Evolutionary conservation across 2,888 invertebrate species (phyloP).

Genomic region (Stenichneumon culpator): DNA sequence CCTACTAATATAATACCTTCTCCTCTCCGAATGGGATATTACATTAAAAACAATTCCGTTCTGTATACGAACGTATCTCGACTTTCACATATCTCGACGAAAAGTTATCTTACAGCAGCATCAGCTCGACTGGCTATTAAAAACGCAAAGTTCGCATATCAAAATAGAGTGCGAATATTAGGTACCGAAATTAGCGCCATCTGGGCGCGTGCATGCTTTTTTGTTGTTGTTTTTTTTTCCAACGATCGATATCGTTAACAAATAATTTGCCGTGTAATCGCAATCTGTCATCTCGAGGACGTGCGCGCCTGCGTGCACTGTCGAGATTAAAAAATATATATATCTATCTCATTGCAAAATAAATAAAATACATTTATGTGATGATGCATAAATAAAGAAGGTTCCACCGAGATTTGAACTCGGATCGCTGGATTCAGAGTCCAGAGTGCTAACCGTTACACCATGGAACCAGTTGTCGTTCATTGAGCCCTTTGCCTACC

Average conservation of each 20-base stretch:
- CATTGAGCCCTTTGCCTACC: background rate
- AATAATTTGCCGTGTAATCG: background rate
- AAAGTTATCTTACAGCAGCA: background rate
- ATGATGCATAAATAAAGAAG: conserved; percentile 74
- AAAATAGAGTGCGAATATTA: conserved; percentile 14
- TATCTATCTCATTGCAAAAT: background rate
- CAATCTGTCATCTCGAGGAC: background rate
- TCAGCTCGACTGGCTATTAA: background rate
- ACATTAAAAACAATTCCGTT: background rate
- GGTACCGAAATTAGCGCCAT: conserved; percentile 27
- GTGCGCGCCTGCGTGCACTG: background rate
- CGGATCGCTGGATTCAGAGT: conserved; percentile 93
- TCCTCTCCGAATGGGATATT: background rate
- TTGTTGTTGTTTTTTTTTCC: background rate
- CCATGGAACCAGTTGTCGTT: conserved; percentile 87
- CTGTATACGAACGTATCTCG: background rate
- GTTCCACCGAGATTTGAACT: conserved; percentile 93
- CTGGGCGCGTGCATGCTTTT: background rate
- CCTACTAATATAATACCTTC: background rate
- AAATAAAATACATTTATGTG: conserved; percentile 14
- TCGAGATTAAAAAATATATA: background rate
- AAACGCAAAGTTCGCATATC: conserved; percentile 12
- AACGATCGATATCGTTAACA: background rate
- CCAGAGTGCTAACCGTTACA: conserved; percentile 93
- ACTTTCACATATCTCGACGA: conserved; percentile 1